Conservation (phyloP, 1,140 invertebrate genomes). For the Chymomyza costata region DNA sequence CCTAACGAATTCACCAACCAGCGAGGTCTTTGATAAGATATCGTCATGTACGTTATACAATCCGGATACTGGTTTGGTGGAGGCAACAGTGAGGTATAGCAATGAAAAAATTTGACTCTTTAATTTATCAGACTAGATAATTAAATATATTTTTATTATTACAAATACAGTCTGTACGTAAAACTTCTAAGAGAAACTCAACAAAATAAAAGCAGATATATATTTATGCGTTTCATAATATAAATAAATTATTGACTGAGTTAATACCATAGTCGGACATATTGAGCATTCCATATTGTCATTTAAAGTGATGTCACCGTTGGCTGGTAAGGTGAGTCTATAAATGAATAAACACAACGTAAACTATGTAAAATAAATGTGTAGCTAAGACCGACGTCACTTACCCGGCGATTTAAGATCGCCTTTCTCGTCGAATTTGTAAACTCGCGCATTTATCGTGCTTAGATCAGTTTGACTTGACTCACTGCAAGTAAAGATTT, state of each 20-base stretch:
- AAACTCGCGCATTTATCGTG: conserved; percentile 57
- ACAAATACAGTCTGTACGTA: too few species aligned
- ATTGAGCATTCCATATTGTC: conserved; percentile 13
- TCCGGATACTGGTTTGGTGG: too few species aligned
- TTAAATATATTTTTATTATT: too few species aligned
- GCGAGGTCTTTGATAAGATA: too few species aligned
- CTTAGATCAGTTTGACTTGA: conserved; percentile 59
- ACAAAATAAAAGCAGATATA: too few species aligned
- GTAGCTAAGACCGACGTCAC: not conserved
- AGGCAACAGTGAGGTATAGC: too few species aligned
- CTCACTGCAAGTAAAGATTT: conserved; percentile 21
- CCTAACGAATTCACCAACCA: too few species aligned
- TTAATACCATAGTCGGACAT: conserved; percentile 8
- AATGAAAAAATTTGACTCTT: too few species aligned
- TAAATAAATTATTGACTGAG: conserved; percentile 15
- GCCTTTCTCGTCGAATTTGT: conserved; percentile 59
- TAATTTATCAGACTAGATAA: too few species aligned
- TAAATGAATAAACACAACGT: not conserved
- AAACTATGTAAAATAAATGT: not conserved
- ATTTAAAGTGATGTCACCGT: conserved; percentile 57
- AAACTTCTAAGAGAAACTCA: too few species aligned
- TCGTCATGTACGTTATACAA: too few species aligned
- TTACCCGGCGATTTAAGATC: conserved; percentile 50
- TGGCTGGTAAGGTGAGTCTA: conserved; percentile 53
- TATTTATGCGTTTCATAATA: too few species aligned